These are phyloP conservation scores for Tanytarsus gracilentus DNA, from an alignment of 2,888 invertebrate species.

Conservation along the genomic window DNA sequence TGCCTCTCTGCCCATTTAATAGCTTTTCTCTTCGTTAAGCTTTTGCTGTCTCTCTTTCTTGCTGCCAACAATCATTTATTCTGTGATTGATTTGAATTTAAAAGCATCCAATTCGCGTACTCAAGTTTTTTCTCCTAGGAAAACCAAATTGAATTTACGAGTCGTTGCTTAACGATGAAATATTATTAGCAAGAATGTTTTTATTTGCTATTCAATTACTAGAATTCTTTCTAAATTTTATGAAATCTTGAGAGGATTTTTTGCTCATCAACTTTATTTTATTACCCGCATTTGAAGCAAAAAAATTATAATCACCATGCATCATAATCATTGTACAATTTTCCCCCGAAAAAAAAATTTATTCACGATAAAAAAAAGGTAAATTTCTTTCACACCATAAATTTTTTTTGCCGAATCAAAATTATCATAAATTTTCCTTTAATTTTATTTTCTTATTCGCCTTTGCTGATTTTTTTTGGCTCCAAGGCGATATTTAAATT, in stretches of 20 bases:
- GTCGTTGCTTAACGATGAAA: slow-evolving; percentile 14
- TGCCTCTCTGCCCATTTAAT: background rate
- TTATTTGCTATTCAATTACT: slow-evolving; percentile 30
- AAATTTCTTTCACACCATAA: slow-evolving; percentile 22
- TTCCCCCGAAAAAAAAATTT: slow-evolving; percentile 22
- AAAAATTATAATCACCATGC: too few species aligned
- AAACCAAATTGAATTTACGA: background rate
- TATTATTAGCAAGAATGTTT: slow-evolving; percentile 24
- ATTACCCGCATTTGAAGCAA: too few species aligned
- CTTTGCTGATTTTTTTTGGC: slow-evolving; percentile 2
- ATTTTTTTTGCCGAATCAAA: slow-evolving; percentile 15
- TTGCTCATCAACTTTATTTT: too few species aligned
- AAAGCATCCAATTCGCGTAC: background rate
- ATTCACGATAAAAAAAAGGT: slow-evolving; percentile 28
- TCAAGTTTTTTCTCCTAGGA: too few species aligned
- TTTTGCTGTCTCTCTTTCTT: background rate
- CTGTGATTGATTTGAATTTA: slow-evolving; percentile 20
- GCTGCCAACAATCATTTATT: slow-evolving; percentile 15
- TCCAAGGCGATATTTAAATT: slow-evolving; percentile 13
- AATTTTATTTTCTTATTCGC: slow-evolving; percentile 1
- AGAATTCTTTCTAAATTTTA: too few species aligned
- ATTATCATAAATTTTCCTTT: slow-evolving; percentile 20
- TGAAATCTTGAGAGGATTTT: too few species aligned
- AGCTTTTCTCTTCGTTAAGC: background rate
- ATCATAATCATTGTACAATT: too few species aligned